These are phyloP conservation scores for Crenichthys baileyi DNA, from an alignment of 2,797 vertebrate genomes.

Conservation along the genomic window DNA sequence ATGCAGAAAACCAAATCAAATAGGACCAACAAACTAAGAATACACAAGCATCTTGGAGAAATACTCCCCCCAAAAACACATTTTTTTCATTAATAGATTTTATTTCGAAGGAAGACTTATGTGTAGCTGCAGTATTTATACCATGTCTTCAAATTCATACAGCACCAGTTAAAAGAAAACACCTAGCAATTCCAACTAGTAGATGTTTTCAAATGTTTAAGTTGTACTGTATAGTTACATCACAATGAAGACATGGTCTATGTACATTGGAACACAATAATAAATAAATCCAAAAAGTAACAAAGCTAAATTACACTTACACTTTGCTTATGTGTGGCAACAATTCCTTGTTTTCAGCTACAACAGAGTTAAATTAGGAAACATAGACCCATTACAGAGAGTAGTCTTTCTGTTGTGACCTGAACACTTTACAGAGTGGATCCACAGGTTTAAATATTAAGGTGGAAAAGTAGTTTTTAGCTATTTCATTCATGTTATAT, in stretches of 20 bases:
- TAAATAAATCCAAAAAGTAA: constrained; percentile 36
- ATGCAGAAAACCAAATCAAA: no score
- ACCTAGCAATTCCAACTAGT: background rate
- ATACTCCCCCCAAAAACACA: background rate
- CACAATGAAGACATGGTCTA: constrained; percentile 16
- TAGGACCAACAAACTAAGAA: no score
- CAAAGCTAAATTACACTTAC: constrained; percentile 14
- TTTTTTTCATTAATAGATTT: constrained; percentile 2
- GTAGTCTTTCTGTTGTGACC: constrained; percentile 20
- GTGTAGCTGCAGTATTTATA: constrained; percentile 18
- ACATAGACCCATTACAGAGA: background rate
- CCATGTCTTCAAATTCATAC: constrained; percentile 9
- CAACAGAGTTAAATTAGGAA: constrained; percentile 14
- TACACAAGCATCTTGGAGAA: no score
- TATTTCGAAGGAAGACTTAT: constrained; percentile 66
- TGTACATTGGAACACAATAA: constrained; percentile 20
- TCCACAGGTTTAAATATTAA: background rate
- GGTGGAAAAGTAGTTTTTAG: background rate
- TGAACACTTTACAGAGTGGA: background rate
- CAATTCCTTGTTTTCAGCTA: constrained; percentile 12
- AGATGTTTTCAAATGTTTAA: background rate
- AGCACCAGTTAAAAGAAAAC: background rate
- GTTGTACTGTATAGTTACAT: background rate
- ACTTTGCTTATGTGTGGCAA: constrained; percentile 8
- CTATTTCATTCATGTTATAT: background rate